Evolutionary conservation across 2,797 vertebrate genomes (phyloP).

Genomic region (Catharus ustulatus): DNA sequence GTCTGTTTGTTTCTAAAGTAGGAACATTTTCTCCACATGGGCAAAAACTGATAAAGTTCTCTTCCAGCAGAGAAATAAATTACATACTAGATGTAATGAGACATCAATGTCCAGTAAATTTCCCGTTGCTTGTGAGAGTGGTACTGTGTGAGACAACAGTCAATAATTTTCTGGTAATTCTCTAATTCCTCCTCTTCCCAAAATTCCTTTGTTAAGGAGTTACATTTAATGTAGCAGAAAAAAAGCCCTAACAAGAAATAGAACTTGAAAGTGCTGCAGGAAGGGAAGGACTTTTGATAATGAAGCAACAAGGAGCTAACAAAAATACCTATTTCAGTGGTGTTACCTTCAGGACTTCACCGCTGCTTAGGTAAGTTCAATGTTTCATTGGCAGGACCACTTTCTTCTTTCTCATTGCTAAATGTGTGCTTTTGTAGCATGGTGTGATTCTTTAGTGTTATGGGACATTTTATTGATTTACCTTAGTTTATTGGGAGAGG

Average conservation of each 20-base stretch:
- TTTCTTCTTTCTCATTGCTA: not conserved
- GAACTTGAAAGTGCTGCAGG: not conserved
- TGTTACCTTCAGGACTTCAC: not conserved
- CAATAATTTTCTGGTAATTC: slow-evolving; percentile 76
- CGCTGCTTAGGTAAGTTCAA: not conserved
- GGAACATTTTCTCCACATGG: slow-evolving; percentile 78
- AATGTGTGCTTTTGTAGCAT: accelerated
- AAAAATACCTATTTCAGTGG: not conserved
- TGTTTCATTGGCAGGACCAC: not conserved
- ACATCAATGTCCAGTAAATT: slow-evolving; percentile 71
- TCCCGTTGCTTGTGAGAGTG: slow-evolving; percentile 64
- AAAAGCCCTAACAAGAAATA: not conserved
- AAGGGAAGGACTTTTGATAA: not conserved
- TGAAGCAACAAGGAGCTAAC: not conserved
- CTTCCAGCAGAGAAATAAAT: slow-evolving; percentile 81
- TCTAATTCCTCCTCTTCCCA: slow-evolving; percentile 35
- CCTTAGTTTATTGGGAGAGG: not conserved
- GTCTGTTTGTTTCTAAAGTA: slow-evolving; percentile 74
- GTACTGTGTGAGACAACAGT: slow-evolving; percentile 49
- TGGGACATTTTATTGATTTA: not conserved
- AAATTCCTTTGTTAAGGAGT: slow-evolving; percentile 41
- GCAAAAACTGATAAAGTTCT: slow-evolving; percentile 78
- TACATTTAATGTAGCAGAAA: not conserved
- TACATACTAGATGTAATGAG: slow-evolving; percentile 78
- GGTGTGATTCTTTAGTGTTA: accelerated